These are phyloP conservation scores for Microplitis manilae DNA, from an alignment of 2,888 invertebrate species.

Conservation along the genomic window DNA sequence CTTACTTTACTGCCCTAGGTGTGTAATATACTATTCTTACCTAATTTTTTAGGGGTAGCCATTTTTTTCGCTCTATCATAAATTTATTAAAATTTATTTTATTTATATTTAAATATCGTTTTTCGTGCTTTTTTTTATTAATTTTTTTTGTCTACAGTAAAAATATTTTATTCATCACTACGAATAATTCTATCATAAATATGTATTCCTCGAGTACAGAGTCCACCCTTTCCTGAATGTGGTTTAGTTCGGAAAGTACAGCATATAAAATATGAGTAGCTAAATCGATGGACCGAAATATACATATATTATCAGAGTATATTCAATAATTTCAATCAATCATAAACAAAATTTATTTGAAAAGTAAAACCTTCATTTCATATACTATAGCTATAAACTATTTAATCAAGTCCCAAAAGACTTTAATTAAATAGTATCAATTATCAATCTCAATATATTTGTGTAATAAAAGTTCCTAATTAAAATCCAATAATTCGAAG, in stretches of 20 bases:
- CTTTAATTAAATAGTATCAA: not conserved
- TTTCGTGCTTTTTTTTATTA: not conserved
- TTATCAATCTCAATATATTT: not conserved
- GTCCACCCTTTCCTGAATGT: slow-evolving; percentile 27
- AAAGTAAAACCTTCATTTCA: not conserved
- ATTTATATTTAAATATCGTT: not conserved
- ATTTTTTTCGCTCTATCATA: not conserved
- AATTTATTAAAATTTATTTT: not conserved
- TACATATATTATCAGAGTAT: slow-evolving; percentile 15
- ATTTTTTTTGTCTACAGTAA: not conserved
- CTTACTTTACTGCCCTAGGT: too few species aligned
- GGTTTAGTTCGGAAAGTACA: slow-evolving; percentile 19
- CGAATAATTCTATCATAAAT: slow-evolving; percentile 30
- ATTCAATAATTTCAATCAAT: not conserved
- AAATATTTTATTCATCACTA: slow-evolving; percentile 28
- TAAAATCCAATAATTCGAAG: slow-evolving; percentile 21
- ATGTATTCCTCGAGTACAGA: slow-evolving; percentile 6
- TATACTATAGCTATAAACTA: not conserved
- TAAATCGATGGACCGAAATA: slow-evolving; percentile 22
- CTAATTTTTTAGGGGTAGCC: too few species aligned
- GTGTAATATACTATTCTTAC: not conserved
- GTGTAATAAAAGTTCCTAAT: not conserved
- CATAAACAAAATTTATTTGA: not conserved
- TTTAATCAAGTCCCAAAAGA: not conserved
- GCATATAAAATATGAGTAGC: slow-evolving; percentile 17